Percentiles rank a stretch among this genome's conserved stretches.
These are phyloP conservation scores for Cinclus cinclus DNA, from an alignment of 2,113 vertebrate species.

Conservation along the genomic window DNA sequence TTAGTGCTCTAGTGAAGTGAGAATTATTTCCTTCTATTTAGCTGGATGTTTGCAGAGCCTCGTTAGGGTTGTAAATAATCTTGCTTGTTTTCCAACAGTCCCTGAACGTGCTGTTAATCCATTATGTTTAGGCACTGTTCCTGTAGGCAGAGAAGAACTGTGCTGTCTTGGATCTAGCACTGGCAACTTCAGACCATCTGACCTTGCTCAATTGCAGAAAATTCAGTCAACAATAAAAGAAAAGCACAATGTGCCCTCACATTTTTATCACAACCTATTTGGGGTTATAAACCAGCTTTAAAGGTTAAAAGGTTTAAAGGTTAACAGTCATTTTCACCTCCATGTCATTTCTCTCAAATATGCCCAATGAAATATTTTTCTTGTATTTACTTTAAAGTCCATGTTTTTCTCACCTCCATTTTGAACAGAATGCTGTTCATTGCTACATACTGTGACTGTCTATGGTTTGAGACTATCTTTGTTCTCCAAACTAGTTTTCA, in stretches of 20 bases:
- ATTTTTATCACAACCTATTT: neutral
- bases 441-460: neutral
- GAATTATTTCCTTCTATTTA: neutral
- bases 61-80: neutral
- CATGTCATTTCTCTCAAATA: neutral
- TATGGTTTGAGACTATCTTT: neutral
- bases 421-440: neutral
- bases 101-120: neutral
- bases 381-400: neutral
- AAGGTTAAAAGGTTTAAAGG: neutral
- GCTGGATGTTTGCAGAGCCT: slow-evolving; percentile 9
- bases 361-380: neutral
- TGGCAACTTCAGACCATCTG: neutral
- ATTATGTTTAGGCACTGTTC: neutral
- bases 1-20: neutral
- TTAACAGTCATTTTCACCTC: neutral
- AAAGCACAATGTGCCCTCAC: neutral
- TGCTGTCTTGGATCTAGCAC: neutral
- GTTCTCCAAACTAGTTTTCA: neutral
- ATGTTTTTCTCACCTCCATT: neutral
- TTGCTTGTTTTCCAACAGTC: neutral
- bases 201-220: neutral
- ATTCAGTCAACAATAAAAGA: neutral
- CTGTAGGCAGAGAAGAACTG: neutral
- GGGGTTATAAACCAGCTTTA: neutral